These are phyloP conservation scores for Salvelinus alpinus DNA, from an alignment of 2,113 vertebrate genomes.

Conservation along the genomic window DNA sequence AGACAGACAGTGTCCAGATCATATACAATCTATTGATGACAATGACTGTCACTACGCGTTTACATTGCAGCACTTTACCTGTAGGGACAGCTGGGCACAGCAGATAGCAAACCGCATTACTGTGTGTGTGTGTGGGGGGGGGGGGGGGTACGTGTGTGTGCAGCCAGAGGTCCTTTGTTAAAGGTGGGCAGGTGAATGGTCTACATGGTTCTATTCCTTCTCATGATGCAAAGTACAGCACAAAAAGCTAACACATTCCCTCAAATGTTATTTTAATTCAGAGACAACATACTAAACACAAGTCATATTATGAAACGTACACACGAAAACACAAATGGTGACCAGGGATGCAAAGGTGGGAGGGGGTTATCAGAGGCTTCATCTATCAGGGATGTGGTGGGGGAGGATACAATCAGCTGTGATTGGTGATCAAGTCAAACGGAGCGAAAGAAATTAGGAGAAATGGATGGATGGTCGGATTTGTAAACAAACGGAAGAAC, in stretches of 20 bases:
- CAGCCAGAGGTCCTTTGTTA: slow-evolving; percentile 66
- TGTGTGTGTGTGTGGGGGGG: slow-evolving; percentile 13
- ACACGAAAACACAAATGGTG: too few species aligned
- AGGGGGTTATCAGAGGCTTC: too few species aligned
- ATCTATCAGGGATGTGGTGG: neutral
- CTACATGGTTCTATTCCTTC: slow-evolving; percentile 46
- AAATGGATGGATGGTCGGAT: neutral
- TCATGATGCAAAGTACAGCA: slow-evolving; percentile 17
- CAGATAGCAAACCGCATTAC: slow-evolving; percentile 18
- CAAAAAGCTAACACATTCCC: neutral
- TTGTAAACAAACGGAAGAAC: slow-evolving; percentile 28
- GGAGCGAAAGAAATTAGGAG: neutral
- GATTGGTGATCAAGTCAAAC: neutral
- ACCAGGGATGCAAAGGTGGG: too few species aligned
- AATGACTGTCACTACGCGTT: slow-evolving; percentile 16
- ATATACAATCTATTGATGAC: neutral
- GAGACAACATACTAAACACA: neutral
- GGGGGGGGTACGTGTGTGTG: neutral
- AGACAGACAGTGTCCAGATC: slow-evolving; percentile 12
- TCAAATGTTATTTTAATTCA: neutral
- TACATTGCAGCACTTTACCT: slow-evolving; percentile 47
- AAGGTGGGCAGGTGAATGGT: slow-evolving; percentile 59
- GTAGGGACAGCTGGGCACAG: slow-evolving; percentile 39
- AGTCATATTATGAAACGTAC: too few species aligned
- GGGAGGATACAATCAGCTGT: neutral